Percentiles rank a stretch among this genome's conserved stretches.
Conservation (phyloP, 2,888 invertebrate species). For the Aspidiotus rigidus region DNA sequence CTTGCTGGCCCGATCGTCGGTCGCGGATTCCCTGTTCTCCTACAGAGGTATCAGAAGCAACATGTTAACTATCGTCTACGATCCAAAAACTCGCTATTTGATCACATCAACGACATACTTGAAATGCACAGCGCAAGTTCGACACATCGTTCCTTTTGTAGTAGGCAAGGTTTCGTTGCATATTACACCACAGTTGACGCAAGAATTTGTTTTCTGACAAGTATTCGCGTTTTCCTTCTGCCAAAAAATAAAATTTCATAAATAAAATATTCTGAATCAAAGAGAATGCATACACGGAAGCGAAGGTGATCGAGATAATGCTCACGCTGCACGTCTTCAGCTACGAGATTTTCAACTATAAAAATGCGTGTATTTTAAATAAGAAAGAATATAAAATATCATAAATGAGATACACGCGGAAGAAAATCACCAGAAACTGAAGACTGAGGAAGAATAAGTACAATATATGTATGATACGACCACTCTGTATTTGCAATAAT, state of each 20-base stretch:
- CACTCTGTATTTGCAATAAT: too few relatives aligned
- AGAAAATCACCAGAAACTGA: too few relatives aligned
- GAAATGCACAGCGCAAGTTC: constrained; percentile 77
- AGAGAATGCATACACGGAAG: not conserved
- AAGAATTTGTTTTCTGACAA: constrained; percentile 38
- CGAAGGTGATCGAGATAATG: too few relatives aligned
- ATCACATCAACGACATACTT: constrained; percentile 52
- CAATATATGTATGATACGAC: too few relatives aligned
- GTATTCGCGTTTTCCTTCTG: constrained; percentile 27
- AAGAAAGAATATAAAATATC: too few relatives aligned
- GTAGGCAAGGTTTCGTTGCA: constrained; percentile 65
- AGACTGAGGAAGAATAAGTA: too few relatives aligned
- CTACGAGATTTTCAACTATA: too few relatives aligned
- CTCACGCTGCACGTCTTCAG: too few relatives aligned
- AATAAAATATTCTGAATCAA: not conserved
- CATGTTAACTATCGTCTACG: too few relatives aligned
- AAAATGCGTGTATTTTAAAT: too few relatives aligned
- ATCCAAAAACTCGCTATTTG: not conserved
- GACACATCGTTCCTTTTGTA: constrained; percentile 68
- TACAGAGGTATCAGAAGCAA: constrained; percentile 43
- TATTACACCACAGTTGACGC: constrained; percentile 63
- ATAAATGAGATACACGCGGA: too few relatives aligned
- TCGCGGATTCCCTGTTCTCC: constrained; percentile 70
- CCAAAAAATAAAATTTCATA: not conserved
- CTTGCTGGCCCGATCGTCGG: constrained; percentile 63